Evolutionary conservation across 2,113 vertebrate genomes (phyloP), one percentile per base, ranked within the genome.

Genomic region (Diglossa brunneiventris): DNA sequence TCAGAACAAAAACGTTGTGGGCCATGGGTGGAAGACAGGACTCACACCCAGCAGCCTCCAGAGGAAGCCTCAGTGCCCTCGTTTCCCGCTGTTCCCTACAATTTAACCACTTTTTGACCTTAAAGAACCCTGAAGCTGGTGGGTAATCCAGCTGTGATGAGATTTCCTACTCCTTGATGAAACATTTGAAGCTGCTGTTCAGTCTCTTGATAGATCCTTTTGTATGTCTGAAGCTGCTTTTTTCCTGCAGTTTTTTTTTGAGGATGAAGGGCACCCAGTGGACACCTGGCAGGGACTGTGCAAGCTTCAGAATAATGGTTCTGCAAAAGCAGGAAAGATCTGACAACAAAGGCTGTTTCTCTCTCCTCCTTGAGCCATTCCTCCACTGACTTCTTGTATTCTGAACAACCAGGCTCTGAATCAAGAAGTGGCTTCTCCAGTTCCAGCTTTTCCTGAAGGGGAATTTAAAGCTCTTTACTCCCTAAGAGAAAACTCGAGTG

Each of bases 111-210:
- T 52, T 81, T 91, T 28, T 94, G 70, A 94, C 87, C 93, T 78
- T 72, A 42, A 69, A 79, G 81, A 67, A 33, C 78, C 89, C 72
- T 72, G 76, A 92, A 87, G 72, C 78, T 68, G 27, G 21, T 44
- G 53, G 42, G 70, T 42, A 94, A 92, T 82, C 87, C 93, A 91
- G 91, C 87, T 85, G 94, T 41, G 92, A 90, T 53, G 74, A 94
- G 87, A 79, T 72, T 80, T 83, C 84, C 13, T 33, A 17, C 23
- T 84, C 91, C 93, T 90, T 87, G 81, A 94, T 56, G 75, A 73
- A 90, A 80, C 81, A 87, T 68, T 53, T 55, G 81, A 92, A 83
- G 89, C 91, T 50, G 75, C 86, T 80, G 75, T 27, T 85, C 33
- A 19, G 79, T 76, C 59, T 42, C 35, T 46, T 44, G 70, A 55